Evolutionary conservation across 2,113 vertebrate genomes (phyloP).

Genomic region (Choloepus hoffmanni): DNA sequence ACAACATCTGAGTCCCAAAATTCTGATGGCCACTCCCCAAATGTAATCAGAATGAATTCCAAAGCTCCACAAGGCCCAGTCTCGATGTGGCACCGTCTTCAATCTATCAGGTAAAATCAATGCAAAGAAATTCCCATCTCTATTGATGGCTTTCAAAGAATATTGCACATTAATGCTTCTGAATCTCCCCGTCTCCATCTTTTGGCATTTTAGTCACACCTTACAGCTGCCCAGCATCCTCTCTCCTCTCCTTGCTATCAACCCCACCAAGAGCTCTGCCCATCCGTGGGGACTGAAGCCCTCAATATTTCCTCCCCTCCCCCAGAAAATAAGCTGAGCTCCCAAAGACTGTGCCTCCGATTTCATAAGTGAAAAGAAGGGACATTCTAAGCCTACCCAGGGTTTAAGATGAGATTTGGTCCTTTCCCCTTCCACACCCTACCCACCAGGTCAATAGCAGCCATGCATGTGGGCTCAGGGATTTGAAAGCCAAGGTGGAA

Average conservation of each 20-base stretch:
- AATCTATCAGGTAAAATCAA: neutral
- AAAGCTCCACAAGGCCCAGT: neutral
- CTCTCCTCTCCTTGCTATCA: neutral
- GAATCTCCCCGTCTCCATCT: neutral
- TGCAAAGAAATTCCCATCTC: neutral
- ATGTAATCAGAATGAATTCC: neutral
- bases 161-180: neutral
- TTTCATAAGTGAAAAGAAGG: neutral
- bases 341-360: neutral
- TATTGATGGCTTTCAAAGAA: neutral
- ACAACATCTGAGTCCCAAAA: neutral
- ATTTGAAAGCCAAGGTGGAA: neutral
- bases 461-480: neutral
- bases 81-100: neutral
- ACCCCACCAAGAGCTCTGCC: neutral
- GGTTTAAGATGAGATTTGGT: neutral
- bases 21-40: neutral
- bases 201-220: neutral
- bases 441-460: neutral
- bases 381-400: neutral
- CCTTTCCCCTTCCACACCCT: neutral
- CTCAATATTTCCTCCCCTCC: neutral
- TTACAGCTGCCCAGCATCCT: neutral
- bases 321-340: neutral
- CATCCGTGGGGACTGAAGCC: neutral